These are phyloP conservation scores for Megathymus violae DNA, from an alignment of 1,140 invertebrate species.

Conservation along the genomic window DNA sequence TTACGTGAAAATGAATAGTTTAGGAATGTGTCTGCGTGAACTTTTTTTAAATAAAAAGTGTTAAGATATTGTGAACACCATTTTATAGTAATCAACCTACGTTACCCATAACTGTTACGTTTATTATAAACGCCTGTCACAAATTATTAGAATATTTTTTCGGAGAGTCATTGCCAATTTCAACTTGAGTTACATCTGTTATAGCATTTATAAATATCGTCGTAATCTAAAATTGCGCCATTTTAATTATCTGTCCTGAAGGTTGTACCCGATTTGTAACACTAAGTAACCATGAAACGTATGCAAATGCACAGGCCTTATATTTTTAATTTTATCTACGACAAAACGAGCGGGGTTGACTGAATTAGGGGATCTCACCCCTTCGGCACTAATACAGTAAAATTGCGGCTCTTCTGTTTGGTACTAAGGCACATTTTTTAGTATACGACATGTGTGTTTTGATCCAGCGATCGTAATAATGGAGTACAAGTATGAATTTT, in stretches of 20 bases:
- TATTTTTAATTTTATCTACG: conserved; percentile 63
- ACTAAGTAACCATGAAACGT: conserved; percentile 40
- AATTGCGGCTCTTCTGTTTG: conserved; percentile 33
- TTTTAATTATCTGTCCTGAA: conserved; percentile 15
- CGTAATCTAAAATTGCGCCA: background rate
- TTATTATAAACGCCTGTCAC: no score
- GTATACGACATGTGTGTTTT: conserved; percentile 30
- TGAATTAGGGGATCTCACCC: conserved; percentile 55
- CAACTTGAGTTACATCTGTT: no score
- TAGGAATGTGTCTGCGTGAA: no score
- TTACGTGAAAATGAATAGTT: no score
- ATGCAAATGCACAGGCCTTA: conserved; percentile 51
- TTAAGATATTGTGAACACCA: no score
- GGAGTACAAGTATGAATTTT: conserved; percentile 42
- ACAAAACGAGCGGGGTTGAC: conserved; percentile 41
- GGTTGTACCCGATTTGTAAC: conserved; percentile 9
- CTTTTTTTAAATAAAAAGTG: no score
- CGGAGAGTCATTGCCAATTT: no score
- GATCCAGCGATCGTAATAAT: conserved; percentile 40
- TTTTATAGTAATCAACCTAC: no score
- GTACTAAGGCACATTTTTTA: conserved; percentile 18
- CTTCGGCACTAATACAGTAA: conserved; percentile 18
- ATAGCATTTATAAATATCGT: background rate
- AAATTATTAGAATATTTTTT: no score
- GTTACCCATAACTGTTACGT: no score